Base-by-base conservation (phyloP, 92 coral and sea anemone genomes). In the Porites lobata region DNA sequence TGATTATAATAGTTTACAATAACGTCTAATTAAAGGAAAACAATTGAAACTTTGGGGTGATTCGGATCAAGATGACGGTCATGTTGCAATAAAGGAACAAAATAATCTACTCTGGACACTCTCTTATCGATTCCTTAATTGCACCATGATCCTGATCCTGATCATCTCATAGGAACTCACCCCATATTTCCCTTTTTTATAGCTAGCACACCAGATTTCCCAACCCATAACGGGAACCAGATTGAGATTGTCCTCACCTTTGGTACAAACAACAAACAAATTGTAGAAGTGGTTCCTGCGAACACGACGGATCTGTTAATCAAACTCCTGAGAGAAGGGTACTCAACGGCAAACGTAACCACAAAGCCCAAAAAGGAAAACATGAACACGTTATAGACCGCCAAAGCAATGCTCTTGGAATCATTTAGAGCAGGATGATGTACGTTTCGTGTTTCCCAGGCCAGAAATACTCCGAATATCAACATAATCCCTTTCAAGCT, bases 361-460 rank as follows among this genome's bases (percentile, higher is more conserved):
- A 85, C 83, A 9, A 88, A 63, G 18, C 94, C 96, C 22, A 96
- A 69, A 50, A 85, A 50, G 9, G 96, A 92, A 84, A 96, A 94
- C 92, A 96, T 93, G 19, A 93, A 94, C 56, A 94, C 94, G 72
- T 96, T 96, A 75, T 96, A 96, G 14, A 94, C 98, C 15, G 96
- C 96, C 51, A 94, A 69, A 3, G 94, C 96, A 24, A 96, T 96
- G 92, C 91, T 94, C 69, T 93, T 92, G 73, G 96, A 94, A 79
- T 96, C 98, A 87, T 96, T 96, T 50, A 96, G 90, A 12, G 94
- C 95, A 4, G 90, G 88, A 69, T 89, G 88, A 56, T 85, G 93
- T 9, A 96, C 98, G 82, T 94, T 90, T 53, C 96, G 69, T 17
- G 98, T 96, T 59, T 96, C 96, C 94, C 93, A 96, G 10, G 98